Evolutionary conservation across 2,888 invertebrate species (phyloP), one percentile per base, ranked within the genome.

Genomic region (Dolomedes plantarius): DNA sequence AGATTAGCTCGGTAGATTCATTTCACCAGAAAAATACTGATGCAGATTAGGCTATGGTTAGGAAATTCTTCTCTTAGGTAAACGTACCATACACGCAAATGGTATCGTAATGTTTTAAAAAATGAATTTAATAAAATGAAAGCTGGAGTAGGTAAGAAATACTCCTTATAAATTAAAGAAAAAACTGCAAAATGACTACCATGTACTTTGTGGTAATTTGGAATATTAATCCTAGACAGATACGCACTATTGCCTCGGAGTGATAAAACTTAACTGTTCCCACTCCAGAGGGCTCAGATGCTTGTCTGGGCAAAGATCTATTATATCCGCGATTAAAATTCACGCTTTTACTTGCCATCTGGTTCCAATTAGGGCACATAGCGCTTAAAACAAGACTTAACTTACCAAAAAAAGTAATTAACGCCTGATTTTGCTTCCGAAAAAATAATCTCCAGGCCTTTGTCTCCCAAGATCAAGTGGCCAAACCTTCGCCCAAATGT

Each of bases 371-470:
- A 82, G 46, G 56, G n/a, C n/a, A 50, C 23, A 50, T 31, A 69
- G 27, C 29, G 62, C 32, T 75, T 23, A 69, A 64, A 68, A 71
- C 82, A 65, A 39, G 27, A 31, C 46, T 71, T 46, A 73, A 65
- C 62, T 23, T 23, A 65, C 23, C 23, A 71, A 78, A 64, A 68
- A 76, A 73, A 73, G 72, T 77, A 77, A 83, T 83, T 83, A 83
- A 77, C 72, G 77, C 50, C 31, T 77, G 83, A 77, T 83, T 83
- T 77, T 72, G 50, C 50, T 32, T n/a, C 62, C 64, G 39, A 39
- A 77, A 73, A 83, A 83, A 77, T 67, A 83, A 83, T 83, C 77
- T 77, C 50, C 6, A 67, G 50, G 19, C 72, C 83, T 83, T 83
- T 77, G 83, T 77, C 65, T 72, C 39, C 46, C 68, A 72, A 72